These are phyloP conservation scores for Chiroxiphia lanceolata DNA, from an alignment of 2,797 vertebrate genomes.

Conservation along the genomic window DNA sequence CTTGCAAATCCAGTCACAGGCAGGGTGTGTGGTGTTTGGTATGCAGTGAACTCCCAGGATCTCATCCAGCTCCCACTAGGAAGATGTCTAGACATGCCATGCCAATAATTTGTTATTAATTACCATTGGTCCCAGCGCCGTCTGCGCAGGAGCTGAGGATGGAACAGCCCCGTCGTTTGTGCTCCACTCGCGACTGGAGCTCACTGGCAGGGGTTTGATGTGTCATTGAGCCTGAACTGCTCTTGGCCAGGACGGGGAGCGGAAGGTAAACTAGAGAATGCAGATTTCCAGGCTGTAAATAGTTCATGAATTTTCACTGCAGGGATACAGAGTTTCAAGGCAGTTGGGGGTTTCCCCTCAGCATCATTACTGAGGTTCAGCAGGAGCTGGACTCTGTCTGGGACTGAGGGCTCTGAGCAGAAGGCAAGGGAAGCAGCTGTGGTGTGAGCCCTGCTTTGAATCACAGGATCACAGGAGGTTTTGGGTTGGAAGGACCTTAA, in stretches of 20 bases:
- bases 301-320: not conserved
- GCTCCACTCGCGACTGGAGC: not conserved
- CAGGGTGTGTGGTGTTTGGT: not conserved
- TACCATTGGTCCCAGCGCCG: not conserved
- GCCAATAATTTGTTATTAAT: slow-evolving; percentile 33
- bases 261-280: not conserved
- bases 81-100: slow-evolving; percentile 30
- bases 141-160: not conserved
- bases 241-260: not conserved
- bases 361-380: not conserved
- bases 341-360: not conserved
- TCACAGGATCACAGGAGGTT: not conserved
- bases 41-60: not conserved
- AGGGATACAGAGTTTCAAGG: not conserved
- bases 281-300: not conserved
- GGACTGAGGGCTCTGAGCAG: not conserved
- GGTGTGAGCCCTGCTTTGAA: not conserved
- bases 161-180: not conserved
- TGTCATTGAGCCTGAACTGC: not conserved
- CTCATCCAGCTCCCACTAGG: not conserved
- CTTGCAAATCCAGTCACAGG: not conserved
- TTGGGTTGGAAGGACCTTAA: not conserved
- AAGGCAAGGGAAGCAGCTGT: not conserved
- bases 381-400: not conserved
- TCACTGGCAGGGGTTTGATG: not conserved